A percentile compares a stretch with the other conserved stretches of the same genome.
These are phyloP conservation scores for Lota lota DNA, from an alignment of 2,113 vertebrate genomes.

Conservation along the genomic window DNA sequence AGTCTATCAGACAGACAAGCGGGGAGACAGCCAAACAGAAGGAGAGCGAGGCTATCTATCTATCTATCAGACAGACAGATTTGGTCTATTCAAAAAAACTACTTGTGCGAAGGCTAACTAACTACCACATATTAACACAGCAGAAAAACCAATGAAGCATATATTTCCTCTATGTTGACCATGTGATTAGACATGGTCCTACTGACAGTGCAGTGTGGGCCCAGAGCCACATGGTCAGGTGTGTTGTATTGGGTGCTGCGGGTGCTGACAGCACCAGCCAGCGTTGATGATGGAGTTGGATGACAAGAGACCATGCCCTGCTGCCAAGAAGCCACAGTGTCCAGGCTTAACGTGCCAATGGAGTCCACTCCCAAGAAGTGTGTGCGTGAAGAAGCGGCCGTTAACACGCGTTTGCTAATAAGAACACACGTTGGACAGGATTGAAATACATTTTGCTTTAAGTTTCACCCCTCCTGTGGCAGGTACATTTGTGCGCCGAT, in stretches of 20 bases:
- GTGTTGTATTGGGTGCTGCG: no score
- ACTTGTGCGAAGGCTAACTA: no score
- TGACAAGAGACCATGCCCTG: slow-evolving; percentile 36
- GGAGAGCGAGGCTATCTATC: not conserved
- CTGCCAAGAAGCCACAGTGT: slow-evolving; percentile 49
- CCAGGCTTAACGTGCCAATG: slow-evolving; percentile 52
- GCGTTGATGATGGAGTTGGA: slow-evolving; percentile 61
- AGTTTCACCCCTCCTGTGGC: slow-evolving; percentile 5
- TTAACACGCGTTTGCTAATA: slow-evolving; percentile 45
- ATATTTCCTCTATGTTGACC: no score
- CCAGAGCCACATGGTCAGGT: no score
- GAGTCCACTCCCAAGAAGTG: slow-evolving; percentile 61
- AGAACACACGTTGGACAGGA: slow-evolving; percentile 32
- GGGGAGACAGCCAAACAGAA: not conserved
- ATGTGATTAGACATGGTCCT: no score
- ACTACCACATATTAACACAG: no score
- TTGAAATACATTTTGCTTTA: slow-evolving; percentile 34
- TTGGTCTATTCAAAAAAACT: no score
- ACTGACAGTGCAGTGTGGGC: no score
- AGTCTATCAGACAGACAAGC: not conserved
- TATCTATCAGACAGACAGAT: no score
- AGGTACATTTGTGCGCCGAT: not conserved
- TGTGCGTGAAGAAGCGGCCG: slow-evolving; percentile 51
- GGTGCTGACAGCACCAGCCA: no score
- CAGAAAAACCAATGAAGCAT: no score